Evolutionary conservation across 2,113 vertebrate genomes (phyloP).

Genomic region (Thinocorus orbignyianus): DNA sequence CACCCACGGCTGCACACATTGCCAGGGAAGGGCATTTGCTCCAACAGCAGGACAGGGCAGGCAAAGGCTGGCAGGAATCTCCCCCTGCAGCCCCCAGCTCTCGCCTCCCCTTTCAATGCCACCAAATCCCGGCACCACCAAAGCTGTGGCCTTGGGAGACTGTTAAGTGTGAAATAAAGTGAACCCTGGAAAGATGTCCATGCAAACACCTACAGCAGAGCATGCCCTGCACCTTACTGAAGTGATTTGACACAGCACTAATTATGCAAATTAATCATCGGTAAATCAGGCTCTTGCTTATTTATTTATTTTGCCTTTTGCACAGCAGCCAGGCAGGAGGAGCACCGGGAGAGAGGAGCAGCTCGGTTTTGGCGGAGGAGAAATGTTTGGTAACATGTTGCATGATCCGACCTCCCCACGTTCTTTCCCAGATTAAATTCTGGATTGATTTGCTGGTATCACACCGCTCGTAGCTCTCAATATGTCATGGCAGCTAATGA

Average conservation of each 20-base stretch:
- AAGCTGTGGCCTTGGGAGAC: accelerated
- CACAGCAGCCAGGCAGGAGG: not conserved
- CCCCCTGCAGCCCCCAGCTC: not conserved
- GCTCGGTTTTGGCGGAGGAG: not conserved
- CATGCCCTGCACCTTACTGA: not conserved
- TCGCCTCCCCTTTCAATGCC: accelerated
- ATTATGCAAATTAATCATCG: constrained; percentile 60
- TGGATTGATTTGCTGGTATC: constrained; percentile 26
- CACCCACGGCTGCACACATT: not conserved
- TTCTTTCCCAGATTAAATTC: not conserved
- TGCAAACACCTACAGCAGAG: not conserved
- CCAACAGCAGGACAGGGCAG: not conserved
- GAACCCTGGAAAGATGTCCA: not conserved
- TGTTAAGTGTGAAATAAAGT: not conserved
- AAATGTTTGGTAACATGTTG: not conserved
- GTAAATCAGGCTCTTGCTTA: not conserved
- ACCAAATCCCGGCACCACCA: not conserved
- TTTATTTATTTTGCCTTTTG: constrained; percentile 35
- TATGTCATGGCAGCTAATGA: not conserved
- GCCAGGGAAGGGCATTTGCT: not conserved
- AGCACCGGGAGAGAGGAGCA: not conserved
- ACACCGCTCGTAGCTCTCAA: not conserved
- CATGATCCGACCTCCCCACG: not conserved
- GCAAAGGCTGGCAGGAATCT: not conserved
- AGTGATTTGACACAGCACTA: not conserved